These are phyloP conservation scores for Momotus momota DNA, from an alignment of 2,797 vertebrate species.

Conservation along the genomic window DNA sequence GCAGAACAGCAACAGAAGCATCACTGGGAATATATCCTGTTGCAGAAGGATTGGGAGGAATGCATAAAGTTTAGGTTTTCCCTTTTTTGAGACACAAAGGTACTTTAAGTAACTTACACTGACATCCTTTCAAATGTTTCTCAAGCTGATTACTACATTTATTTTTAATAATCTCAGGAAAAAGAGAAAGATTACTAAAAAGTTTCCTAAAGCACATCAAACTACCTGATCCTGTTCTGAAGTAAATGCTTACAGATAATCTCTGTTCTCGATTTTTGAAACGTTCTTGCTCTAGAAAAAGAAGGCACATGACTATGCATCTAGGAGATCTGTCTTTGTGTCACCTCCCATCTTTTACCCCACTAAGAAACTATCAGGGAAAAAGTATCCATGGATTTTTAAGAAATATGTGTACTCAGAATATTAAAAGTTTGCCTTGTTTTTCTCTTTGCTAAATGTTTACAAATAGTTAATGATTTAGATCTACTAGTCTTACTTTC, in stretches of 20 bases:
- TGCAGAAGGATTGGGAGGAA: not conserved
- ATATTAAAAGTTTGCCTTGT: not conserved
- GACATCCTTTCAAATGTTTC: not conserved
- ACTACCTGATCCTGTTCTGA: not conserved
- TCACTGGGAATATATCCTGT: not conserved
- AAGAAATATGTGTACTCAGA: not conserved
- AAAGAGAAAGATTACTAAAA: not conserved
- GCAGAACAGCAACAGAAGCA: not conserved
- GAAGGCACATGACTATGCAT: not conserved
- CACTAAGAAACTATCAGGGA: not conserved
- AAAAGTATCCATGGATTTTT: not conserved
- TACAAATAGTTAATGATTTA: not conserved
- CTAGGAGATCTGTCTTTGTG: not conserved
- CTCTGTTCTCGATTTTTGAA: not conserved
- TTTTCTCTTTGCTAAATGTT: not conserved
- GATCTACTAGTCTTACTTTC: not conserved
- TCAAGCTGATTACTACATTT: accelerated
- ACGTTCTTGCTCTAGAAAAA: not conserved
- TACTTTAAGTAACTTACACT: not conserved
- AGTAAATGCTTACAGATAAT: not conserved
- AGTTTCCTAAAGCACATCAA: not conserved
- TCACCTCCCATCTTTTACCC: not conserved
- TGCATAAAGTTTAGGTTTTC: not conserved
- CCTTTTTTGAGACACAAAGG: not conserved
- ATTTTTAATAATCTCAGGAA: not conserved